Percentiles rank a stretch among this genome's conserved stretches.
phyloP scores from a whole-genome alignment of 1,140 invertebrate genomes.

The Nomia melanderi region DNA sequence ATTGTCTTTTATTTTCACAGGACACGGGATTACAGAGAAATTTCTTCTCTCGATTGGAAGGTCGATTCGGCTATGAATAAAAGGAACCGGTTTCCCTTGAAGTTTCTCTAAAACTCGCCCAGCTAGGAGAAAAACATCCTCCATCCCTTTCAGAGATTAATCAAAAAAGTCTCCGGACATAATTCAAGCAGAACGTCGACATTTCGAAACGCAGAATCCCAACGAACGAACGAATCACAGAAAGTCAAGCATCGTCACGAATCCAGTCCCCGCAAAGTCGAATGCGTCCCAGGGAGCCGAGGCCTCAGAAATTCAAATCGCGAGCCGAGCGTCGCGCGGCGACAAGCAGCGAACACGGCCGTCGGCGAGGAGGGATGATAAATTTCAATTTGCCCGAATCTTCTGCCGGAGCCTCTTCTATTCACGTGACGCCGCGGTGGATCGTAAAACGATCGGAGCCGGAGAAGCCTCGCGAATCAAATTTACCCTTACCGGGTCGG shows the following conservation, averaged over 20 bases:
- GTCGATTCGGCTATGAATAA: too few relatives aligned
- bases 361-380: slow-evolving; percentile 33
- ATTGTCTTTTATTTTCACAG: too few relatives aligned
- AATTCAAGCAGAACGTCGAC: too few relatives aligned
- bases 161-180: too few relatives aligned
- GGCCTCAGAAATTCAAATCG: not conserved
- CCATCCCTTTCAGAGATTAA: too few relatives aligned
- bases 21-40: too few relatives aligned
- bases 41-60: too few relatives aligned
- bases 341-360: not conserved
- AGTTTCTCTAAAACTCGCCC: too few relatives aligned
- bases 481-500: slow-evolving; percentile 42
- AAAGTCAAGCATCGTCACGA: not conserved
- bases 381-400: slow-evolving; percentile 63
- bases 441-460: slow-evolving; percentile 34
- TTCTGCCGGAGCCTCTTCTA: not conserved
- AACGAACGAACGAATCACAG: not conserved
- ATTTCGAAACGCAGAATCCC: too few relatives aligned
- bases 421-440: not conserved
- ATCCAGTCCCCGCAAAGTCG: too few relatives aligned
- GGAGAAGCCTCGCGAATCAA: slow-evolving; percentile 41
- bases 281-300: not conserved
- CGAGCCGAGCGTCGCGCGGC: not conserved
- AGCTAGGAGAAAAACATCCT: too few relatives aligned
- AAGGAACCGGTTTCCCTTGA: too few relatives aligned